These are phyloP conservation scores for Diceros bicornis DNA, from an alignment of 2,797 vertebrate species.

Conservation along the genomic window DNA sequence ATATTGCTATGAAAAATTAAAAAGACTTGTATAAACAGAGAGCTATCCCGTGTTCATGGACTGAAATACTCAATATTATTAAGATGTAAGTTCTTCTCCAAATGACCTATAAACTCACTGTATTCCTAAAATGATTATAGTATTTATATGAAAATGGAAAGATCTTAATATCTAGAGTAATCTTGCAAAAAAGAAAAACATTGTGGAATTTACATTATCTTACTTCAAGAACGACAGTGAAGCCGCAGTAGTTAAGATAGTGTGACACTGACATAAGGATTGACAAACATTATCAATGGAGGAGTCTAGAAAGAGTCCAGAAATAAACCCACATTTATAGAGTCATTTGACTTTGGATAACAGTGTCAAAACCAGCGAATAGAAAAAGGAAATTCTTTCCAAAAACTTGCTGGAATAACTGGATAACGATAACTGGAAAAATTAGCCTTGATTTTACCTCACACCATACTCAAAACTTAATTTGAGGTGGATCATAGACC, in stretches of 20 bases:
- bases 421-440: background rate
- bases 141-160: background rate
- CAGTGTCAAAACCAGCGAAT: background rate
- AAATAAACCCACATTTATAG: background rate
- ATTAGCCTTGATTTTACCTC: background rate
- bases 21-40: background rate
- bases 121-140: background rate
- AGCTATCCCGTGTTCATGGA: background rate
- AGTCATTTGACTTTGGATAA: background rate
- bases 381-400: background rate
- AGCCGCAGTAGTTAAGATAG: background rate
- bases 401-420: background rate
- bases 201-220: background rate
- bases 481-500: background rate
- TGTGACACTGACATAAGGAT: background rate
- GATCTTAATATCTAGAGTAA: background rate
- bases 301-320: background rate
- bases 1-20: background rate
- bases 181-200: background rate
- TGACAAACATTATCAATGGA: background rate
- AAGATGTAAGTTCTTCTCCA: background rate
- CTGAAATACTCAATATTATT: background rate
- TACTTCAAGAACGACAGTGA: background rate
- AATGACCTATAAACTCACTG: background rate
- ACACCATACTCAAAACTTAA: background rate